phyloP scores from a whole-genome alignment of 2,113 vertebrate genomes.

The Thunnus maccoyii region DNA sequence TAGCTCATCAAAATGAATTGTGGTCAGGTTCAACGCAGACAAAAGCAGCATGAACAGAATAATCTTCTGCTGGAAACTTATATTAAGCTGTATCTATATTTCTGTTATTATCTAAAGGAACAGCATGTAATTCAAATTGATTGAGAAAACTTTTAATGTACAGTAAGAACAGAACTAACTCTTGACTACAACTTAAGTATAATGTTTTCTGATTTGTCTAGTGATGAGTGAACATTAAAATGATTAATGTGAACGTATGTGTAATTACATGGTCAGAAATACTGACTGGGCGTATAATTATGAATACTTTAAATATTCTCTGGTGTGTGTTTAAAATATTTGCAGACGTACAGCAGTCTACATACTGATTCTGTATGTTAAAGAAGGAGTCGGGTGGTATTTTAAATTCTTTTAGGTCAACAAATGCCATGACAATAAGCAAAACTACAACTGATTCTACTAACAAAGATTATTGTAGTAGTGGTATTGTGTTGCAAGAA shows the following conservation, averaged over 20 bases:
- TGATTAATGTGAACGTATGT: background rate
- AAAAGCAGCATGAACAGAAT: background rate
- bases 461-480: no score
- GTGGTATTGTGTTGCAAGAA: no score
- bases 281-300: background rate
- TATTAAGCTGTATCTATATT: background rate
- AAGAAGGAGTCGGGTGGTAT: no score
- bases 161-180: background rate
- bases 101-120: no score
- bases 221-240: no score
- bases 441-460: no score
- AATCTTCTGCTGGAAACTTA: background rate
- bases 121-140: no score
- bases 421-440: no score
- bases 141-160: no score
- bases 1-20: background rate
- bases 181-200: no score
- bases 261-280: background rate
- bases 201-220: no score
- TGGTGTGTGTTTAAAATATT: background rate
- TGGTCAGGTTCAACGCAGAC: slow-evolving; percentile 3
- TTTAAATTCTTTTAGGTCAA: no score
- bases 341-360: background rate
- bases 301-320: background rate
- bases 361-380: background rate